Evolutionary conservation across 2,113 vertebrate species (phyloP).

Genomic region (Semnornis frantzii): DNA sequence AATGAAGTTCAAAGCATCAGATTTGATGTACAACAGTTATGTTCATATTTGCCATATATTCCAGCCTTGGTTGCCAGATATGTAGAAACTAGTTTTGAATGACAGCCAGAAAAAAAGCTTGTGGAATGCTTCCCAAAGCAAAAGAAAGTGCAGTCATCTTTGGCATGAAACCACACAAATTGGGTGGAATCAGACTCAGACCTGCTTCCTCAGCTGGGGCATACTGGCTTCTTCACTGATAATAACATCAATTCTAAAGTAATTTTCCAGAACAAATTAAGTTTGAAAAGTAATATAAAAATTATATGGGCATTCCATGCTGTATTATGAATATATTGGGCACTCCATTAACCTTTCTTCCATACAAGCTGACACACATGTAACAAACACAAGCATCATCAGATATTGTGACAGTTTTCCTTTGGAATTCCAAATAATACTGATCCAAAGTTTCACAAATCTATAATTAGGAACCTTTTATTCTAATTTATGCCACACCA

Average conservation of each 20-base stretch:
- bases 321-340: background rate
- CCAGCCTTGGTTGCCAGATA: background rate
- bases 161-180: background rate
- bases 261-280: background rate
- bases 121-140: background rate
- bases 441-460: background rate
- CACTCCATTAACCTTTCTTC: background rate
- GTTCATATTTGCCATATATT: background rate
- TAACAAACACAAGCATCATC: background rate
- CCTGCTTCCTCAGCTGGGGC: background rate
- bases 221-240: background rate
- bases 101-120: background rate
- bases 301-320: background rate
- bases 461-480: background rate
- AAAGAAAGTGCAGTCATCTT: background rate
- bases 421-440: background rate
- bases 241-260: background rate
- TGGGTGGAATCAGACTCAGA: background rate
- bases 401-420: background rate
- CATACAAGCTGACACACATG: background rate
- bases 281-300: background rate
- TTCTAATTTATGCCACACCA: background rate
- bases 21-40: accelerated
- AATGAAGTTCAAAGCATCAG: background rate
- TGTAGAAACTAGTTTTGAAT: background rate